These are phyloP conservation scores for Eolophus roseicapilla DNA, from an alignment of 2,113 vertebrate genomes.

Conservation along the genomic window DNA sequence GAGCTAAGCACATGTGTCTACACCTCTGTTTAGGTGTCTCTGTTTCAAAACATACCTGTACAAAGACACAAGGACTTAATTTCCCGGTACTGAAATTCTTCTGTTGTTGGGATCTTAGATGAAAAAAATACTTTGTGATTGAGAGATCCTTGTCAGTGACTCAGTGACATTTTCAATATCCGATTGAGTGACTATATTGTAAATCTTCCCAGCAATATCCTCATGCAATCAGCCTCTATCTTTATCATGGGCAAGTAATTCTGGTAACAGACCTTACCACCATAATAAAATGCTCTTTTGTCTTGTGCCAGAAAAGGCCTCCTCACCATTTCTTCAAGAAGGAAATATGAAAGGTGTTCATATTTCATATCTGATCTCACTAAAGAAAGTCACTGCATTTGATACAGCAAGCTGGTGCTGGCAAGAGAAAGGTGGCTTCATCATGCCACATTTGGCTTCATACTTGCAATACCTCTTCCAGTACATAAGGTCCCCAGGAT, in stretches of 20 bases:
- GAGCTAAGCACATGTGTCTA: neutral
- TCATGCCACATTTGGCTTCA: neutral
- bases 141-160: neutral
- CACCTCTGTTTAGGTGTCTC: neutral
- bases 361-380: neutral
- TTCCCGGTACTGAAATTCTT: neutral
- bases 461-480: neutral
- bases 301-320: neutral
- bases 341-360: neutral
- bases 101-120: neutral
- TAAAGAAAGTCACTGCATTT: neutral
- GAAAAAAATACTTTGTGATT: neutral
- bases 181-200: neutral
- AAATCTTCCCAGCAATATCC: neutral
- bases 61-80: neutral
- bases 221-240: neutral
- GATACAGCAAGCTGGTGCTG: neutral
- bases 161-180: neutral
- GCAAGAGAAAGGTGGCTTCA: neutral
- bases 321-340: rapidly evolving
- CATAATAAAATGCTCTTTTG: neutral
- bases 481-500: neutral
- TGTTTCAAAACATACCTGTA: neutral
- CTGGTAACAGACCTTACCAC: neutral
- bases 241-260: neutral